Base-by-base conservation (phyloP, 2,888 invertebrate genomes). In the Encarsia formosa region DNA sequence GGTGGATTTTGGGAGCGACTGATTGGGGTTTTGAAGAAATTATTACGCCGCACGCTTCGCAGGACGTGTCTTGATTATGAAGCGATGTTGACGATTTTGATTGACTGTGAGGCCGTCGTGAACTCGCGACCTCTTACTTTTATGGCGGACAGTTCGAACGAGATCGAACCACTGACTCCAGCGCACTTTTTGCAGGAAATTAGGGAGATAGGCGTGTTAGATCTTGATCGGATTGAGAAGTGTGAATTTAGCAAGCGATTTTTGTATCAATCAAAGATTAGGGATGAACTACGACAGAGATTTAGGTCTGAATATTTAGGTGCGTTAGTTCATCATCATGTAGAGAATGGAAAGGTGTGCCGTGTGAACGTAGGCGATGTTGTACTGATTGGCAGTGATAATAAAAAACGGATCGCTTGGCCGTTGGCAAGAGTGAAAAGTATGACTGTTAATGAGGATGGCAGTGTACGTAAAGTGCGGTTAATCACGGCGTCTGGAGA, bases 1-100 rank as follows among this genome's bases (percentile, higher is more conserved):
- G 74, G 75, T 34, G 75, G 76, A 22, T 70, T 66, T 55, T 76
- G 70, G 62, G 75, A 76, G 59, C 53, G 74, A 16, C 56, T 76
- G 6, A 63, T 75, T 15, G 61, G 68, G 8, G 41, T 70, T 4
- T 37, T 74, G 15, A 76, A 77, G 53, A 51, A 56, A 9, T 40
- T 74, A 13, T 51, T 76, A 16, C 42, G 65, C 8, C 59, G 64
- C 47, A 60, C 66, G 1, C 48, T 76, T 2, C 69, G 74, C 4
- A 62, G 60, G 24, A 59, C 65, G 6, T 59, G 59, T 24, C 49
- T 73, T 6, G 39, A 20, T 4, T 52, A 58, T 34, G 63, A 65
- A 50, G 61, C 67, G 35, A 37, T 73, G 24, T 9, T 23, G 6
- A 69, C 66, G 0, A 42, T 63, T 1, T 16, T 69, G 2, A 57